phyloP scores from a whole-genome alignment of 23 tunicate species.

The Ascidia mentula region DNA sequence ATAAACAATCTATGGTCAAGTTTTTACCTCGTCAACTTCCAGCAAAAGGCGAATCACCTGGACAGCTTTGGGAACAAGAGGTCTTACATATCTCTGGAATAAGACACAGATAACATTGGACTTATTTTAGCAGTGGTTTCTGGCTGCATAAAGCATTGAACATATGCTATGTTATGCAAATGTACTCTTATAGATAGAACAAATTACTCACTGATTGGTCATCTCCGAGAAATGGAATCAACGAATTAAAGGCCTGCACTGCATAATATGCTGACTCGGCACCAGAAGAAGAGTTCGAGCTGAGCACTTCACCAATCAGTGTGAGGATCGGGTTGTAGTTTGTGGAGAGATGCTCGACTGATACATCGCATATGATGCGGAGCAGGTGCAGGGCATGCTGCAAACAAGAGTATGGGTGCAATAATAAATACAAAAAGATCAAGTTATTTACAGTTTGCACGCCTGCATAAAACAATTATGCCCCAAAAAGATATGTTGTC shows the following conservation, averaged over 20 bases:
- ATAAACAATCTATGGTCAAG: not conserved
- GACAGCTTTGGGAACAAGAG: slow-evolving; percentile 80
- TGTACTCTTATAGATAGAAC: not conserved
- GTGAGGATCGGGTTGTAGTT: slow-evolving; percentile 47
- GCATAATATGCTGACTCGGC: slow-evolving; percentile 39
- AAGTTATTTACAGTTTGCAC: no score
- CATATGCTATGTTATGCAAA: not conserved
- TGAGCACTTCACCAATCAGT: slow-evolving; percentile 40
- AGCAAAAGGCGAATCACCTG: slow-evolving; percentile 44
- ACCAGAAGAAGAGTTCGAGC: not conserved
- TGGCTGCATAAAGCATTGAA: no score
- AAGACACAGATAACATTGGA: no score
- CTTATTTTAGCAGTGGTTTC: no score
- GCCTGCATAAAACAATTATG: no score
- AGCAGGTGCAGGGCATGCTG: slow-evolving; percentile 56
- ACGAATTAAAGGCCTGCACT: slow-evolving; percentile 74
- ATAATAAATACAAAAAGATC: no score
- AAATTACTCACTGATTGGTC: slow-evolving; percentile 65
- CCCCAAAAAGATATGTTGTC: no score
- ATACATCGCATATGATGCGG: slow-evolving; percentile 64
- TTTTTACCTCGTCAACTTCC: slow-evolving; percentile 55
- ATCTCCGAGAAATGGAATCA: slow-evolving; percentile 80
- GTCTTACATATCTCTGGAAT: slow-evolving; percentile 57
- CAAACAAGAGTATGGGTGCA: no score
- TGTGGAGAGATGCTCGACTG: slow-evolving; percentile 39